Conservation (phyloP, 2,797 vertebrate genomes). For the Chloroceryle amazona region DNA sequence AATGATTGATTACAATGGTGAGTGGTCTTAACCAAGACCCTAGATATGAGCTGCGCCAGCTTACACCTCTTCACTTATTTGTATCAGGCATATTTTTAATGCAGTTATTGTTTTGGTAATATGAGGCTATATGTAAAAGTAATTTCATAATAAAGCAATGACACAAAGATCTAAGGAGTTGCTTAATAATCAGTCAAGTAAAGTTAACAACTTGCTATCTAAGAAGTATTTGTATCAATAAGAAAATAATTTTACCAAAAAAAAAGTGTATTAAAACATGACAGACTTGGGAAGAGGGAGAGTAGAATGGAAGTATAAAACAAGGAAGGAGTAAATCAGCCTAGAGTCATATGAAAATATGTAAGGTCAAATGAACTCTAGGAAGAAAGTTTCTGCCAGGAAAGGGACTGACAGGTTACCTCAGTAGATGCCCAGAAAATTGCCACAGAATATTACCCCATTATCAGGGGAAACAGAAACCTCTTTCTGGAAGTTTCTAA, state of each 20-base stretch:
- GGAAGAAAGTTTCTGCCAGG: not conserved
- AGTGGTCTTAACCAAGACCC: not conserved
- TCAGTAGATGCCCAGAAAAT: fast-evolving
- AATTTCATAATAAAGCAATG: not conserved
- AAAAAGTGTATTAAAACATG: fast-evolving
- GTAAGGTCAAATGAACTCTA: not conserved
- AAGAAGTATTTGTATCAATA: not conserved
- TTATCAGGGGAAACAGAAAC: not conserved
- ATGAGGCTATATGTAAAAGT: not conserved
- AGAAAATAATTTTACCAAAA: not conserved
- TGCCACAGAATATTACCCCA: not conserved
- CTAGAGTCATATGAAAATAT: not conserved
- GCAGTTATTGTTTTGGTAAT: not conserved
- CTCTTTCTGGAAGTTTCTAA: not conserved
- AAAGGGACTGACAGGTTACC: not conserved
- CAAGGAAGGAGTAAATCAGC: not conserved
- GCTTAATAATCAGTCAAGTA: not conserved
- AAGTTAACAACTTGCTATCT: not conserved
- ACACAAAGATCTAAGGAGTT: not conserved
- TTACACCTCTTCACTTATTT: not conserved
- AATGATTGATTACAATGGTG: not conserved
- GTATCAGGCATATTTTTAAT: not conserved
- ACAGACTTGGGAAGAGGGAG: not conserved
- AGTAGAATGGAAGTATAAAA: not conserved
- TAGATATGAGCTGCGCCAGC: not conserved